These are phyloP conservation scores for Nymphalis polychloros DNA, from an alignment of 2,888 invertebrate species.

Conservation along the genomic window DNA sequence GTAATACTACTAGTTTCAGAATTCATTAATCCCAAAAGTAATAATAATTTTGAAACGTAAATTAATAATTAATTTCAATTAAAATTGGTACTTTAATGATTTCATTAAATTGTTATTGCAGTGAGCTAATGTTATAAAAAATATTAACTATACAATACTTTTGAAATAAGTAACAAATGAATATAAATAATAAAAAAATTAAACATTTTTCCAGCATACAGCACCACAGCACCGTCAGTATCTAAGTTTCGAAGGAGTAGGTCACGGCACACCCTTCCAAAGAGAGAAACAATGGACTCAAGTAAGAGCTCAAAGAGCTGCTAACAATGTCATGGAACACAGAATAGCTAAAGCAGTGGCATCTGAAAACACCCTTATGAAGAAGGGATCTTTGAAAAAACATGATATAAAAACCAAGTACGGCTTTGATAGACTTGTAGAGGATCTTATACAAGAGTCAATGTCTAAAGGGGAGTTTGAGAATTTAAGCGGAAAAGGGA, in stretches of 20 bases:
- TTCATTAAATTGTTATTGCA: too few relatives aligned
- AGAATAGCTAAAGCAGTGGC: slow-evolving; percentile 83
- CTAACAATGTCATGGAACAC: slow-evolving; percentile 83
- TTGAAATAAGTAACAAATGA: not conserved
- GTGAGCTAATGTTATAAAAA: too few relatives aligned
- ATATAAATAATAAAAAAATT: too few relatives aligned
- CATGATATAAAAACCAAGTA: slow-evolving; percentile 90
- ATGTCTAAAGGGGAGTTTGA: slow-evolving; percentile 95
- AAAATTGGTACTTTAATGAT: too few relatives aligned
- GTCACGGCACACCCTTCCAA: slow-evolving; percentile 89
- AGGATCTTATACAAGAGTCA: slow-evolving; percentile 95
- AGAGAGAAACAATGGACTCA: slow-evolving; percentile 89
- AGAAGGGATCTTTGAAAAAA: slow-evolving; percentile 82
- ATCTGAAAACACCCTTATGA: slow-evolving; percentile 84
- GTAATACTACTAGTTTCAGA: too few relatives aligned
- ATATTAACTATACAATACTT: too few relatives aligned
- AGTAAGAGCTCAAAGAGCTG: slow-evolving; percentile 85
- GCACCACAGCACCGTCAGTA: slow-evolving; percentile 95
- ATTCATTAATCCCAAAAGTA: too few relatives aligned
- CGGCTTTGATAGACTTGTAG: slow-evolving; percentile 93
- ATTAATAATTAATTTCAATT: too few relatives aligned
- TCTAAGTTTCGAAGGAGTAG: slow-evolving; percentile 89
- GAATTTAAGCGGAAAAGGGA: slow-evolving; percentile 90
- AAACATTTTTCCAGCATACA: slow-evolving; percentile 83
- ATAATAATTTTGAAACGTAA: too few relatives aligned